These are phyloP conservation scores for Papilio demoleus DNA, from an alignment of 2,888 invertebrate genomes.

Conservation along the genomic window DNA sequence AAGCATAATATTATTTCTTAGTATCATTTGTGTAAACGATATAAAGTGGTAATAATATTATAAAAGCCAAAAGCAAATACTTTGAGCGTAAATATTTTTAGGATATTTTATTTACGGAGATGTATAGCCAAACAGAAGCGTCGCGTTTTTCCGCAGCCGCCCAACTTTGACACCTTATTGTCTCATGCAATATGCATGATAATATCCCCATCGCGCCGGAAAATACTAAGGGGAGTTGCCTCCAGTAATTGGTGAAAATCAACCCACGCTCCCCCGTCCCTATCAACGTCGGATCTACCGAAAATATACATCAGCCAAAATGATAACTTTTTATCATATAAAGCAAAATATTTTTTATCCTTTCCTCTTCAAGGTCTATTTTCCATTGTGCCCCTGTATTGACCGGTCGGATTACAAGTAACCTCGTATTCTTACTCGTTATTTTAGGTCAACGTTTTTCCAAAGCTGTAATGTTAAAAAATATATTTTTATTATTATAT, in stretches of 20 bases:
- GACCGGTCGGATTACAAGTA: constrained; percentile 36
- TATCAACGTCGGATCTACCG: constrained; percentile 27
- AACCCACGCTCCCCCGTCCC: constrained; percentile 50
- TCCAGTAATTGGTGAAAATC: constrained; percentile 67
- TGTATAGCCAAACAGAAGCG: constrained; percentile 45
- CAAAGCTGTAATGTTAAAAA: constrained; percentile 29
- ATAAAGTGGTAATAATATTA: neutral
- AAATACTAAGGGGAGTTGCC: constrained; percentile 53
- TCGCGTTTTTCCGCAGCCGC: constrained; percentile 56
- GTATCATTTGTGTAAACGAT: neutral
- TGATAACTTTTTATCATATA: constrained; percentile 27
- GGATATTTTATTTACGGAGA: constrained; percentile 43
- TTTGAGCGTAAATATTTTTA: neutral
- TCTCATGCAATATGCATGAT: constrained; percentile 78
- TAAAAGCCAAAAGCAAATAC: neutral
- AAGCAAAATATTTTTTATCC: constrained; percentile 18
- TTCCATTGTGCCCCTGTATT: neutral
- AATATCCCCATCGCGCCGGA: constrained; percentile 58
- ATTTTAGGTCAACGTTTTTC: constrained; percentile 32
- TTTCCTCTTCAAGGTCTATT: constrained; percentile 7
- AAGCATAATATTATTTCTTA: no score
- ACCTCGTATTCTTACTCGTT: constrained; percentile 34
- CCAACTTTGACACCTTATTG: constrained; percentile 72
- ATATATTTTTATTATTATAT: no score
- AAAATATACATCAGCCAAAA: constrained; percentile 38